Base-by-base conservation (phyloP, 2,888 invertebrate genomes). In the Apamea sordens region DNA sequence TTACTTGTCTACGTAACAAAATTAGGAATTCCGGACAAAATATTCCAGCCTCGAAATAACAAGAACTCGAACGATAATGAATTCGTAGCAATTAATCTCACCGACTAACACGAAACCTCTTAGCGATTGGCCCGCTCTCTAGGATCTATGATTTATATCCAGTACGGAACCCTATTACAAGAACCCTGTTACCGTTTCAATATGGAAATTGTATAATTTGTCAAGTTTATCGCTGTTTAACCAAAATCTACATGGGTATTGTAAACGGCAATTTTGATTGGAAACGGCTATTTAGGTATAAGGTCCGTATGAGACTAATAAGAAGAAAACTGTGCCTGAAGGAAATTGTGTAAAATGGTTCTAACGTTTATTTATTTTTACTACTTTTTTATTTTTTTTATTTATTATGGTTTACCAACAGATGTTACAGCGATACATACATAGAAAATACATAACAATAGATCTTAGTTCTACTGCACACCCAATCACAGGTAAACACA, bases 141-240 rank as follows among this genome's bases (percentile, higher is more conserved):
- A 47, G 76, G 75, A 28, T 61, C 67, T 15, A 76, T 86, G 80
- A 86, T 86, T 83, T 86, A 86, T 72, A 44, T 76, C 59, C 32
- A 56, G 24, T 67, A 75, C 77, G 73, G 36, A 64, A 69, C 41
- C 67, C 74, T 72, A 63, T 86, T 69, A 76, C 65, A 53, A 50
- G 82, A 82, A 83, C 89, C 68, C 11, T 79, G 79, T 82, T 72
- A 86, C 82, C 77, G 56, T 67, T 75, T 67, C 70, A 73, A 78
- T 82, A 85, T 76, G 82, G 75, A 80, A 83, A 84, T 84, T 61
- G 72, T 69, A 47, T 80, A 80, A 76, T 75, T 75, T 86, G 81
- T 85, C 80, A 79, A 47, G 70, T 73, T 76, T 80, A 85, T 83
- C 53, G 77, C 77, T 79, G 63, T 81, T 79, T 56, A 65, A 73